Evolutionary conservation across 2,797 vertebrate genomes (phyloP).

Genomic region (Micrastur ruficollis): DNA sequence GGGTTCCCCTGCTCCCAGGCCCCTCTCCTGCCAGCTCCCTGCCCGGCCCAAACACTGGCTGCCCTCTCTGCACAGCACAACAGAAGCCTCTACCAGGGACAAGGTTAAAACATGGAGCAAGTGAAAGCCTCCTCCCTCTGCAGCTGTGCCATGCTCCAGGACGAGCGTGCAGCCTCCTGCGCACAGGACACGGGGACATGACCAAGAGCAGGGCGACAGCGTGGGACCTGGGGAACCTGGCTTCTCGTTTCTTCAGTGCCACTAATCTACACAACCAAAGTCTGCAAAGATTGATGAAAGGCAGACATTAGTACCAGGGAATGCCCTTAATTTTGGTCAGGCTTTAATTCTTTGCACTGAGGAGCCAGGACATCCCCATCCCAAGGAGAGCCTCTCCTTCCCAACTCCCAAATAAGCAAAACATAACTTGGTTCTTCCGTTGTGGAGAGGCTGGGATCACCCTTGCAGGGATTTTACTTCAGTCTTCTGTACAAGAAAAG

Average conservation of each 20-base stretch:
- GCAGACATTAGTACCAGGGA: background rate
- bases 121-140: background rate
- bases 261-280: fast-evolving
- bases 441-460: background rate
- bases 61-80: background rate
- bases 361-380: background rate
- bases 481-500: background rate
- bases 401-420: background rate
- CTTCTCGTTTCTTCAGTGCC: background rate
- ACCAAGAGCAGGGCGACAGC: background rate
- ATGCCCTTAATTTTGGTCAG: background rate
- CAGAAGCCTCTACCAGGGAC: fast-evolving
- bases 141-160: background rate
- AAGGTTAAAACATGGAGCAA: background rate
- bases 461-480: background rate
- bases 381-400: background rate
- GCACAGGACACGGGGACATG: fast-evolving
- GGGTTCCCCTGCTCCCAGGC: background rate
- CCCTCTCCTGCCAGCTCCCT: background rate
- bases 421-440: background rate
- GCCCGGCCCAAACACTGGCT: background rate
- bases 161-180: fast-evolving
- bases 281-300: background rate
- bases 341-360: background rate
- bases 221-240: fast-evolving